These are phyloP conservation scores for Zaprionus africanus DNA, from an alignment of 1,140 invertebrate species.

Conservation along the genomic window DNA sequence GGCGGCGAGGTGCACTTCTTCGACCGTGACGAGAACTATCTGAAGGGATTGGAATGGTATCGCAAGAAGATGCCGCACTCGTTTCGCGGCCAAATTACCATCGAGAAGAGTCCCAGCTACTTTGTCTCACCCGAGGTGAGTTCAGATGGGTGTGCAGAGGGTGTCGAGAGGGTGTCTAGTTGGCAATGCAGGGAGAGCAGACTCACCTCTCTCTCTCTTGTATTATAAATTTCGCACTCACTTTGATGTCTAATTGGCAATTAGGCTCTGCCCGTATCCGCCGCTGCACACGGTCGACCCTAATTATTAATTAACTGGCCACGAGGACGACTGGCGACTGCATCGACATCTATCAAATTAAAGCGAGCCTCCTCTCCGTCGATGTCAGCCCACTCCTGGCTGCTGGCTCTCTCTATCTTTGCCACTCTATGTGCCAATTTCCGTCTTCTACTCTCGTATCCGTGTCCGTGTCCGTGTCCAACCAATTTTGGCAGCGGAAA, in stretches of 20 bases:
- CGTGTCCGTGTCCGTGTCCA: constrained; percentile 57
- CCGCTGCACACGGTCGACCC: constrained; percentile 35
- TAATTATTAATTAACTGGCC: constrained; percentile 77
- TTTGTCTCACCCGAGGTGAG: constrained; percentile 97
- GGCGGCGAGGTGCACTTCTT: constrained; percentile 97
- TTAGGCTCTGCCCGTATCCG: constrained; percentile 45
- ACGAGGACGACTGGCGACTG: constrained; percentile 12
- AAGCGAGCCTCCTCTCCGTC: constrained; percentile 61
- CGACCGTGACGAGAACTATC: constrained; percentile 95
- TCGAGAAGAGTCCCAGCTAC: constrained; percentile 99
- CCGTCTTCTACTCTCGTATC: constrained; percentile 33
- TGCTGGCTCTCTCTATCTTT: neutral
- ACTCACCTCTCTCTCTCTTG: too few species aligned
- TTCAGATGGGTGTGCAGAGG: neutral
- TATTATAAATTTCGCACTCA: constrained; percentile 14
- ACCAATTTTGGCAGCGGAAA: constrained; percentile 75
- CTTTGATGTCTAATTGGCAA: constrained; percentile 80
- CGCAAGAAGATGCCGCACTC: constrained; percentile 96
- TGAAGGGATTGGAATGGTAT: constrained; percentile 96
- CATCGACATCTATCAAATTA: constrained; percentile 68
- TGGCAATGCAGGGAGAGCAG: neutral
- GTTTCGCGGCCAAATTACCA: constrained; percentile 94
- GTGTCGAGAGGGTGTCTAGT: neutral
- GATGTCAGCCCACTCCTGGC: neutral
- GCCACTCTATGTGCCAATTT: constrained; percentile 36